Conservation (phyloP, 2,113 vertebrate species). For the Neogale vison region DNA sequence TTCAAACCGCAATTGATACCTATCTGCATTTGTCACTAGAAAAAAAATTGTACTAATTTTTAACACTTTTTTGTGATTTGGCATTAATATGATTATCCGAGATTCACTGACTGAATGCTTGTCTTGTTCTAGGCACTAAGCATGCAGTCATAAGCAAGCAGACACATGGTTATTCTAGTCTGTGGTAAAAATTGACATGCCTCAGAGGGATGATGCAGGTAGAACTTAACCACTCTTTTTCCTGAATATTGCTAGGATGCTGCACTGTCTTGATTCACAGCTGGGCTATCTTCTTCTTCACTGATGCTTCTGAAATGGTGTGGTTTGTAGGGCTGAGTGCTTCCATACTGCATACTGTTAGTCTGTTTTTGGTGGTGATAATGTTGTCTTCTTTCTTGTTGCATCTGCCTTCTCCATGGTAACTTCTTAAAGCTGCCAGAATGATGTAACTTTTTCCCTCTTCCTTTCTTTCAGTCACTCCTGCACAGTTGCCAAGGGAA, state of each 20-base stretch:
- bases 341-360: not conserved
- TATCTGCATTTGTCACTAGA: not conserved
- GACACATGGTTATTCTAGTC: not conserved
- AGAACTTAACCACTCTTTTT: not conserved
- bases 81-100: not conserved
- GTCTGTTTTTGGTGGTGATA: not conserved
- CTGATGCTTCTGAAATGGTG: not conserved
- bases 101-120: not conserved
- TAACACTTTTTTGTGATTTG: slow-evolving; percentile 6
- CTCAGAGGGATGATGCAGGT: not conserved
- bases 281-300: not conserved
- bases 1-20: not conserved
- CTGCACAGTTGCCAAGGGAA: slow-evolving; percentile 39
- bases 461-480: slow-evolving; percentile 10
- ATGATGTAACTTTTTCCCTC: not conserved
- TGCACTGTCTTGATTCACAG: not conserved
- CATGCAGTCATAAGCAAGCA: not conserved
- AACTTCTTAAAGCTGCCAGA: slow-evolving; percentile 27
- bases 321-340: not conserved
- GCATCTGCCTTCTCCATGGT: not conserved
- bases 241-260: not conserved
- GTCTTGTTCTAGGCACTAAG: not conserved
- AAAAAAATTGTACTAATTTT: not conserved
- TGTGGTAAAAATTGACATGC: not conserved
- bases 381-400: not conserved